Percentiles rank a stretch among this genome's conserved stretches.
These are phyloP conservation scores for Cyclopterus lumpus DNA, from an alignment of 2,797 vertebrate species.

Conservation along the genomic window DNA sequence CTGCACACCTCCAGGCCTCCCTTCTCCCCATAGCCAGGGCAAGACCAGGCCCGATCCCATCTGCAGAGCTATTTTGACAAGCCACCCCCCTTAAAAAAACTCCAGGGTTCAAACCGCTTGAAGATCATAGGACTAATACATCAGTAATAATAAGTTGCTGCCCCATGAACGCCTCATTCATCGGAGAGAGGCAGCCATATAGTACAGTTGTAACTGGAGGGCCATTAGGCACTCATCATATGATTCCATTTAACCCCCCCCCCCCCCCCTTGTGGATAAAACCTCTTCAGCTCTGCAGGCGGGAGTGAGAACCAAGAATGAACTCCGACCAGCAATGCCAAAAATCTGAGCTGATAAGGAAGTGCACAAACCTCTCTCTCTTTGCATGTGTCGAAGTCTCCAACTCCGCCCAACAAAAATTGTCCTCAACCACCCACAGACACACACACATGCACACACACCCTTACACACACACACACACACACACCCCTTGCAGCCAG, in stretches of 20 bases:
- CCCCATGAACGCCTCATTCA: constrained; percentile 73
- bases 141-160: constrained; percentile 75
- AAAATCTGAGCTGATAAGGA: constrained; percentile 29
- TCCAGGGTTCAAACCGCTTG: constrained; percentile 77
- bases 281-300: constrained; percentile 58
- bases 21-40: constrained; percentile 59
- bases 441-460: too few species aligned
- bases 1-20: constrained; percentile 69
- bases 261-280: constrained; percentile 36
- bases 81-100: constrained; percentile 68
- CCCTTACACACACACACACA: too few species aligned
- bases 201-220: constrained; percentile 72
- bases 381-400: background rate
- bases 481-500: constrained; percentile 1
- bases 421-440: too few species aligned
- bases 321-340: constrained; percentile 17
- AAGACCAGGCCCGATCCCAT: constrained; percentile 81
- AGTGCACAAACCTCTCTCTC: background rate
- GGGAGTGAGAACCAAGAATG: constrained; percentile 11
- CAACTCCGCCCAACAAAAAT: background rate
- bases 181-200: constrained; percentile 68
- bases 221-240: constrained; percentile 74
- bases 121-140: constrained; percentile 80
- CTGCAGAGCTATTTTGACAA: constrained; percentile 78
- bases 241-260: constrained; percentile 55